Conservation (phyloP, 2,888 invertebrate genomes). For the Ischnura elegans region DNA sequence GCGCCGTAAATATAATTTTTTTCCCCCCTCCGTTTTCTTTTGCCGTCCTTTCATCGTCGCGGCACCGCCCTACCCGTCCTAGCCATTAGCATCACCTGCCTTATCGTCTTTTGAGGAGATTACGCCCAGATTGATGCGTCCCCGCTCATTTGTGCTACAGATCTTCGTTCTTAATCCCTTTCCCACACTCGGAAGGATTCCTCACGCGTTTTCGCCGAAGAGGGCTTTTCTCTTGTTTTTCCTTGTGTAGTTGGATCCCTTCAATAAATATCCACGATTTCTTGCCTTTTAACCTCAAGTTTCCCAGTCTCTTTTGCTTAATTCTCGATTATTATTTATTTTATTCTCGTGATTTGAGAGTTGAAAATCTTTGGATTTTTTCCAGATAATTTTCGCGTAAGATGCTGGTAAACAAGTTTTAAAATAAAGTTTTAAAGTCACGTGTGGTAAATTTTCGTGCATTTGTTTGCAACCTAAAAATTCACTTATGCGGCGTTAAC, state of each 20-base stretch:
- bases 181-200: neutral
- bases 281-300: neutral
- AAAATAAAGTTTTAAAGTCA: too few species aligned
- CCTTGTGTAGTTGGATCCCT: neutral
- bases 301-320: neutral
- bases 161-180: slow-evolving; percentile 42
- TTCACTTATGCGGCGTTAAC: too few species aligned
- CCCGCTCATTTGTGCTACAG: slow-evolving; percentile 43
- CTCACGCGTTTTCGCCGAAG: slow-evolving; percentile 30
- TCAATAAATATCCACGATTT: slow-evolving; percentile 47
- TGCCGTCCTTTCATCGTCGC: neutral
- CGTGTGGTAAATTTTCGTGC: too few species aligned
- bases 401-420: too few species aligned
- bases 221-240: slow-evolving; percentile 47
- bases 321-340: neutral
- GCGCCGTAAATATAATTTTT: slow-evolving; percentile 58
- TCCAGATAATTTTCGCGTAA: too few species aligned
- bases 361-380: too few species aligned
- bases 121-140: slow-evolving; percentile 55
- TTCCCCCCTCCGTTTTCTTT: slow-evolving; percentile 8
- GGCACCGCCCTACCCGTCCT: neutral
- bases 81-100: slow-evolving; percentile 63
- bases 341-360: neutral
- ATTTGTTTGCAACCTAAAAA: too few species aligned
- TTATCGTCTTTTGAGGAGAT: slow-evolving; percentile 66